phyloP scores from a whole-genome alignment of 2,113 vertebrate species.

The Ochotona curzoniae region DNA sequence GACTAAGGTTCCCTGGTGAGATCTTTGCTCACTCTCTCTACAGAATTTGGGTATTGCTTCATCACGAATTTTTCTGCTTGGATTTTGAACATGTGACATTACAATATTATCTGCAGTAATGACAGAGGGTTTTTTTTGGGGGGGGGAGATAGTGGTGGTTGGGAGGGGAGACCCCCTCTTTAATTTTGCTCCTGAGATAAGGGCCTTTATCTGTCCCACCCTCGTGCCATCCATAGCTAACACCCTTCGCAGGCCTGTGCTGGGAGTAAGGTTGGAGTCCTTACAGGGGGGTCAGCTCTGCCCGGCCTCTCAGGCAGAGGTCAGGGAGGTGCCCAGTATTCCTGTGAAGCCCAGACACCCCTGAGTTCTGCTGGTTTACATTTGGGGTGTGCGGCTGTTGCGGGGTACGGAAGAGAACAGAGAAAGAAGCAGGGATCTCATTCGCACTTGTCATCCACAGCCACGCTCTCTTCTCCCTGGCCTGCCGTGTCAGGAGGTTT shows the following conservation, averaged over 20 bases:
- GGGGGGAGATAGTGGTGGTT: neutral
- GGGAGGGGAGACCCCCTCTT: neutral
- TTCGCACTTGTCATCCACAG: neutral
- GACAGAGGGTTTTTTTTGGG: neutral
- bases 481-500: rapidly evolving
- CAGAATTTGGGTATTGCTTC: neutral
- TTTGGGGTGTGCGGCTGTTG: neutral
- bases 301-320: rapidly evolving
- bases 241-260: neutral
- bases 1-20: no score
- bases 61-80: neutral
- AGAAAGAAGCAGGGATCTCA: rapidly evolving
- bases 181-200: neutral
- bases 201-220: neutral
- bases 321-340: no score
- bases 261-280: no score
- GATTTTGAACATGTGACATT: neutral
- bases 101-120: neutral
- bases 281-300: neutral
- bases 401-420: neutral
- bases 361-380: neutral
- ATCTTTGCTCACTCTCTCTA: no score
- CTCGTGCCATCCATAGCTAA: rapidly evolving
- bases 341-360: neutral
- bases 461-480: no score